Percentiles rank a stretch among this genome's conserved stretches.
These are phyloP conservation scores for Alviniconcha marisindica DNA, from an alignment of 1,140 invertebrate genomes.

Conservation along the genomic window DNA sequence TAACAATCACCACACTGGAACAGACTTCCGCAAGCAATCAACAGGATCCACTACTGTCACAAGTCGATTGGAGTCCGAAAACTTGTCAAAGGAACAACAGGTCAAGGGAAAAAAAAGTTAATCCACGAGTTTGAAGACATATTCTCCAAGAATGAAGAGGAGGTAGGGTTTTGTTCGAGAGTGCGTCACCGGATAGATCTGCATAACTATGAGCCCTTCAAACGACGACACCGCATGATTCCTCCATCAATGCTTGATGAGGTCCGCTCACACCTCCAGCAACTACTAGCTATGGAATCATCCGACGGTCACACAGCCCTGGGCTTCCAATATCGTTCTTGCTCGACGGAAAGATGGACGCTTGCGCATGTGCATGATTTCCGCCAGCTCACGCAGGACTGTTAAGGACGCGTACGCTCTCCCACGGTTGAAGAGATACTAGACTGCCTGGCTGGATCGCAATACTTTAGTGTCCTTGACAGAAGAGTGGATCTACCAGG, in stretches of 20 bases:
- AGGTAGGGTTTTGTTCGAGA: neutral
- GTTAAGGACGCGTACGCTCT: slow-evolving; percentile 19
- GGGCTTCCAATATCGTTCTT: neutral
- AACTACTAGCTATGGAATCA: neutral
- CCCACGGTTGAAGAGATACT: slow-evolving; percentile 9
- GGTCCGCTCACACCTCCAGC: neutral
- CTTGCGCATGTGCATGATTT: neutral
- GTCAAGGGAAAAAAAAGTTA: too few species aligned
- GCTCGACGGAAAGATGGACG: neutral
- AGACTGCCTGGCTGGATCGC: neutral
- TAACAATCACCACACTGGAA: neutral
- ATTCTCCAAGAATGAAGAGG: neutral
- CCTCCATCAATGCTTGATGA: slow-evolving; percentile 7
- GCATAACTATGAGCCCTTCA: neutral
- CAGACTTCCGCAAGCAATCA: too few species aligned
- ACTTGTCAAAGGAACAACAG: neutral
- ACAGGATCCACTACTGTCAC: too few species aligned
- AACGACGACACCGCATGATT: neutral
- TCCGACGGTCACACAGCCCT: neutral
- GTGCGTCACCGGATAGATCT: neutral
- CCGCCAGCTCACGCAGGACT: neutral
- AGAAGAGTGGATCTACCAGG: slow-evolving; percentile 9
- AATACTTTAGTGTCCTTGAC: slow-evolving; percentile 12
- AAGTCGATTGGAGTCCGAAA: too few species aligned
- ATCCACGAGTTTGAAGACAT: too few species aligned